These are phyloP conservation scores for Seriola dumerili DNA, from an alignment of 2,113 vertebrate species.

Conservation along the genomic window DNA sequence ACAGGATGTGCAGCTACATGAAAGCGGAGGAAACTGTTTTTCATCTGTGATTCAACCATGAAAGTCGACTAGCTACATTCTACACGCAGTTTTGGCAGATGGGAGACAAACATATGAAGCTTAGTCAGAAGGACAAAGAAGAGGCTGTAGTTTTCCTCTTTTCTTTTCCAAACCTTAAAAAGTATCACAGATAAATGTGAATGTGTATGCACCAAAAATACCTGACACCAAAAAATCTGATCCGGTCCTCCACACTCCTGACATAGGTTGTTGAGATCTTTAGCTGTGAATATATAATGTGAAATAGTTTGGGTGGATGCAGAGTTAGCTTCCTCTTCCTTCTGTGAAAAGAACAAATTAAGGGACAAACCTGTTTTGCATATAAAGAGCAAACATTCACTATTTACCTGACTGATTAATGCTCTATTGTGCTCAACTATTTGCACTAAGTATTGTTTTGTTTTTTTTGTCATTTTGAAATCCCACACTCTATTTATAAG, in stretches of 20 bases:
- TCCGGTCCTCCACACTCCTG: background rate
- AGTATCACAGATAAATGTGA: too few relatives aligned
- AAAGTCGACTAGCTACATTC: too few relatives aligned
- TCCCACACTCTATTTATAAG: background rate
- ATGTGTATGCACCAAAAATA: too few relatives aligned
- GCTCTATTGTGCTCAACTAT: background rate
- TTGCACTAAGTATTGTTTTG: background rate
- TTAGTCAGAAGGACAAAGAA: too few relatives aligned
- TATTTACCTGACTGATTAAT: background rate
- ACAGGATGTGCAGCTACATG: too few relatives aligned
- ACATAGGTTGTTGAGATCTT: background rate
- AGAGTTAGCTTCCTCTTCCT: constrained; percentile 4
- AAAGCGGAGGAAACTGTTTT: too few relatives aligned
- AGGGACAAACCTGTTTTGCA: constrained; percentile 7
- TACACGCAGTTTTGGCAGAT: too few relatives aligned
- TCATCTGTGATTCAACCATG: too few relatives aligned
- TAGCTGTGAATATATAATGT: background rate
- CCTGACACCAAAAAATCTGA: background rate
- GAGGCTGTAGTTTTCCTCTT: too few relatives aligned
- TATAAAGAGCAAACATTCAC: background rate
- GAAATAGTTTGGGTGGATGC: background rate
- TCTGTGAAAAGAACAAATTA: background rate
- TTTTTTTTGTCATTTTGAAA: background rate
- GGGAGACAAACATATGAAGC: too few relatives aligned
- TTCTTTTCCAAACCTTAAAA: too few relatives aligned